phyloP scores from a whole-genome alignment of 2,113 vertebrate species.

The Guaruba guarouba region DNA sequence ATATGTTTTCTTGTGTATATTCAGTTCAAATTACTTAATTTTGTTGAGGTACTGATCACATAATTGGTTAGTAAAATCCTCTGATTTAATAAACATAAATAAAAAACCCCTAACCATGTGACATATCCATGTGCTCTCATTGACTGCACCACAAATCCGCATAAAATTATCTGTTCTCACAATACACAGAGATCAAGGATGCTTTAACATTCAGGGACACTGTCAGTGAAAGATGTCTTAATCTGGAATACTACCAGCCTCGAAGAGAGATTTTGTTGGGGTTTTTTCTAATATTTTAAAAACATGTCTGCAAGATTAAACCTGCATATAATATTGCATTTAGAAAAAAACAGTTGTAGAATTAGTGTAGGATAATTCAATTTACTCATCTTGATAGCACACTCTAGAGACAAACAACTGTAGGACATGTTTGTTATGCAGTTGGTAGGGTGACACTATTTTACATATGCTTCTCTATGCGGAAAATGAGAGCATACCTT shows the following conservation, averaged over 20 bases:
- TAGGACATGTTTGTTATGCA: background rate
- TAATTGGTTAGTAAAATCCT: background rate
- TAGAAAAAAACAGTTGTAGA: background rate
- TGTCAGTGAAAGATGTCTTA: background rate
- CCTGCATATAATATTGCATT: background rate
- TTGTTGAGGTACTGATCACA: background rate
- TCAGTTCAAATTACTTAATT: background rate
- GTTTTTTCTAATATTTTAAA: background rate
- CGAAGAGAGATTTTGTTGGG: background rate
- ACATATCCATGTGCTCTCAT: background rate
- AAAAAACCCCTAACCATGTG: background rate
- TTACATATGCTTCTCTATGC: background rate
- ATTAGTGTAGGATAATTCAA: background rate
- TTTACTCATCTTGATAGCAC: background rate
- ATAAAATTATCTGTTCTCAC: rapidly evolving
- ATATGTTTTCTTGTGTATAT: background rate
- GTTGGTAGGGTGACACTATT: background rate
- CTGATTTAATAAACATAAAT: background rate
- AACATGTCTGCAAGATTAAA: background rate
- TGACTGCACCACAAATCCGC: background rate
- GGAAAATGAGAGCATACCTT: background rate
- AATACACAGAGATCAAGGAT: background rate
- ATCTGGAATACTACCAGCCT: background rate
- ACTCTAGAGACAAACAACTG: background rate
- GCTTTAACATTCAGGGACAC: background rate